These are phyloP conservation scores for Anhinga anhinga DNA, from an alignment of 2,113 vertebrate species.

Conservation along the genomic window DNA sequence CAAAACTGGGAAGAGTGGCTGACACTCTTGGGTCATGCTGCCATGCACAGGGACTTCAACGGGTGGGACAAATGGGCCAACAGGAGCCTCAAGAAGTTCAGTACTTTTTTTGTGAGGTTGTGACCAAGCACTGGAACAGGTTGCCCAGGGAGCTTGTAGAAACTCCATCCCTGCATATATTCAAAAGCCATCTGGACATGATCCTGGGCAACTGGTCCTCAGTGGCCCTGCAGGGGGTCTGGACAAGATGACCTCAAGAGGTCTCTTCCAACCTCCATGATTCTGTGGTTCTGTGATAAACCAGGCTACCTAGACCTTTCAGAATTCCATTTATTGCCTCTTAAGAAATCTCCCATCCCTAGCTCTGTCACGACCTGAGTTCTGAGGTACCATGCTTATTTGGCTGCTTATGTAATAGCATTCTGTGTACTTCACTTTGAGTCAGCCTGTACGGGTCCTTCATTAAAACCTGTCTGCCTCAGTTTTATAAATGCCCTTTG, in stretches of 20 bases:
- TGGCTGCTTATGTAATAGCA: background rate
- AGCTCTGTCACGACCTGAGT: background rate
- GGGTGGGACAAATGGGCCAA: background rate
- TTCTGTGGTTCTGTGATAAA: background rate
- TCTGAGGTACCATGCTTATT: background rate
- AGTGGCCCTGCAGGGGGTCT: background rate
- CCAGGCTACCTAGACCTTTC: background rate
- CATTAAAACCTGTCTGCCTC: background rate
- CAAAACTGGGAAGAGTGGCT: background rate
- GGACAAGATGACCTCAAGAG: background rate
- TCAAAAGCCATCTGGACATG: background rate
- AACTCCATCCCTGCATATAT: background rate
- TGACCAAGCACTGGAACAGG: background rate
- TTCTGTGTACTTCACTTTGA: background rate
- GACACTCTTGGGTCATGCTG: background rate
- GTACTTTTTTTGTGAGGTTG: background rate
- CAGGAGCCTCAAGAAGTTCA: background rate
- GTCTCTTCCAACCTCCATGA: background rate
- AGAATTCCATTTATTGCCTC: background rate
- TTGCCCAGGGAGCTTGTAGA: background rate
- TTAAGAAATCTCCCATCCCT: background rate
- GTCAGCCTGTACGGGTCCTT: background rate
- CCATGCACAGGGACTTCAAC: background rate
- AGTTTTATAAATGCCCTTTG: background rate
- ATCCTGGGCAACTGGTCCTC: background rate